These are phyloP conservation scores for Oryzias dopingdopingensis DNA, from an alignment of 2,797 vertebrate species.

Conservation along the genomic window DNA sequence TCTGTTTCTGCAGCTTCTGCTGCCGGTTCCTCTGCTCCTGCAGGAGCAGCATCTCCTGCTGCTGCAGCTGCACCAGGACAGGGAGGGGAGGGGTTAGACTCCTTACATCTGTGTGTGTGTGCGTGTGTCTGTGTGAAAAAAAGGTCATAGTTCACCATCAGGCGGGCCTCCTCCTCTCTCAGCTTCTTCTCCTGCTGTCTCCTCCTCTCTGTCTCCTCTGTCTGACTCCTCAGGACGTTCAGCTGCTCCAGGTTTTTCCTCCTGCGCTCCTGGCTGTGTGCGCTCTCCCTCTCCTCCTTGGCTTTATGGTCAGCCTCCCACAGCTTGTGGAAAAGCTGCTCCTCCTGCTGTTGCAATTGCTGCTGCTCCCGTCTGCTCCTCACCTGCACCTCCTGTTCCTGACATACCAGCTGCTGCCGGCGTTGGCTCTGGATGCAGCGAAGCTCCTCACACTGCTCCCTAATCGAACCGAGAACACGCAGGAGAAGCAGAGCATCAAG, in stretches of 20 bases:
- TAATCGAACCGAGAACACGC: conserved; percentile 20
- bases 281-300: conserved; percentile 72
- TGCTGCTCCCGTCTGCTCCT: conserved; percentile 61
- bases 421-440: conserved; percentile 43
- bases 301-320: conserved; percentile 81
- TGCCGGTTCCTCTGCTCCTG: conserved; percentile 72
- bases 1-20: conserved; percentile 63
- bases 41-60: conserved; percentile 63
- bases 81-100: not conserved
- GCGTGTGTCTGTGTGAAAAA: too few relatives aligned
- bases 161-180: conserved; percentile 78
- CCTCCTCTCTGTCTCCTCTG: conserved; percentile 51
- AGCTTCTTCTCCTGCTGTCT: conserved; percentile 53
- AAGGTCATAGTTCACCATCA: conserved; percentile 71
- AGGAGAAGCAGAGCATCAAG: not conserved
- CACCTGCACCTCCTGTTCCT: conserved; percentile 79
- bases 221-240: conserved; percentile 70
- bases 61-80: conserved; percentile 68
- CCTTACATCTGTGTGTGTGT: not conserved
- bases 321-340: conserved; percentile 74
- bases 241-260: conserved; percentile 48
- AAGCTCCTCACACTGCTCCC: conserved; percentile 79
- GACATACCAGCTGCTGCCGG: conserved; percentile 62
- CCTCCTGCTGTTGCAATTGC: conserved; percentile 70
- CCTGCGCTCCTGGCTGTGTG: conserved; percentile 31